A percentile compares a stretch with the other conserved stretches of the same genome.
phyloP scores from a whole-genome alignment of 2,797 vertebrate genomes.

The Coracias cyanogaster region DNA sequence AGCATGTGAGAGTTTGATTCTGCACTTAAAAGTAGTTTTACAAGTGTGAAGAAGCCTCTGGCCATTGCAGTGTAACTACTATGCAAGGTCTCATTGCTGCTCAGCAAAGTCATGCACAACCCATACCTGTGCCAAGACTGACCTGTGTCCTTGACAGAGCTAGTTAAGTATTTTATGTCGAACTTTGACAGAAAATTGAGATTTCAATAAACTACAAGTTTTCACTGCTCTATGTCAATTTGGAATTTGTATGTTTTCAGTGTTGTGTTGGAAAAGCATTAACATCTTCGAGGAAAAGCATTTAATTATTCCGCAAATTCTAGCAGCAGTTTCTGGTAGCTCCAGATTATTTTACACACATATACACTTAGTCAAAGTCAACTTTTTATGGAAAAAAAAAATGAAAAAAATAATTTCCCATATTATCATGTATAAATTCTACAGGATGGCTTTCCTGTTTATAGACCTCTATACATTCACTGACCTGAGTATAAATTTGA shows the following conservation, averaged over 20 bases:
- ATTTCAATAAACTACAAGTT: neutral
- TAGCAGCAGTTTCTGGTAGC: neutral
- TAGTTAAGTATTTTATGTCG: neutral
- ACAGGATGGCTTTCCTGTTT: too few species aligned
- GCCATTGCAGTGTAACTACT: neutral
- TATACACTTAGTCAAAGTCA: neutral
- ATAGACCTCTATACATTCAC: too few species aligned
- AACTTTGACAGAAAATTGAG: neutral
- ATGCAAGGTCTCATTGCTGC: neutral
- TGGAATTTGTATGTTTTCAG: neutral
- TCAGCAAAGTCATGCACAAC: neutral
- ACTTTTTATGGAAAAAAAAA: neutral
- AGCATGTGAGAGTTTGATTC: neutral
- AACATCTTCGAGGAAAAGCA: neutral
- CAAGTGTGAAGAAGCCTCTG: neutral
- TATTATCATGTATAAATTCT: neutral
- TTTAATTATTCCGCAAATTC: neutral
- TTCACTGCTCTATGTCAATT: fast-evolving
- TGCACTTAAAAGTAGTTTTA: neutral
- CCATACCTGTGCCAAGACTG: neutral
- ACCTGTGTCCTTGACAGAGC: neutral
- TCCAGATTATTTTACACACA: neutral
- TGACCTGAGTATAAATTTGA: too few species aligned
- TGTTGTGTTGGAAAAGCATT: neutral
- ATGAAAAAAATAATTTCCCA: fast-evolving